phyloP scores from a whole-genome alignment of 1,140 invertebrate species.

The Diabrotica virgifera region DNA sequence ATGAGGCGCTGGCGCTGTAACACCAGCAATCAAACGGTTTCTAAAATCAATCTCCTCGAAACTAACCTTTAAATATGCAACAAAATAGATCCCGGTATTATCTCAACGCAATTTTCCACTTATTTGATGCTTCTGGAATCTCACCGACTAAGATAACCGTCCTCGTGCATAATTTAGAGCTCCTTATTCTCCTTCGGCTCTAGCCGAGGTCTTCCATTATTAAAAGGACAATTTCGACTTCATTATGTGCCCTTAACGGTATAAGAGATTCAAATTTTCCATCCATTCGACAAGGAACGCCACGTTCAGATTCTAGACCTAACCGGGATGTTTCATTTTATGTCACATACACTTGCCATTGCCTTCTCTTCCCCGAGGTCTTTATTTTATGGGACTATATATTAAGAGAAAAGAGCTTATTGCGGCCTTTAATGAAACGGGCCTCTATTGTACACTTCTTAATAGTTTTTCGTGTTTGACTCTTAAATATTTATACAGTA shows the following conservation, averaged over 20 bases:
- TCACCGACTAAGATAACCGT: neutral
- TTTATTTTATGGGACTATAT: too few relatives aligned
- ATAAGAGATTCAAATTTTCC: neutral
- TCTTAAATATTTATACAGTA: too few relatives aligned
- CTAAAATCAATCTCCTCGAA: too few relatives aligned
- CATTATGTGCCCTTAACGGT: neutral
- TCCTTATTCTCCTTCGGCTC: neutral
- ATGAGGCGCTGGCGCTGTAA: too few relatives aligned
- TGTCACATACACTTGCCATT: too few relatives aligned
- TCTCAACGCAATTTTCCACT: constrained; percentile 1
- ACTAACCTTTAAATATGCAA: too few relatives aligned
- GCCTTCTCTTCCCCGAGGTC: too few relatives aligned
- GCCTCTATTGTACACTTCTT: too few relatives aligned
- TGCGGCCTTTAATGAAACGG: too few relatives aligned
- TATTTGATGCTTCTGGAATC: neutral
- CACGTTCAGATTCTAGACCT: neutral
- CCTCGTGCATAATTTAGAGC: neutral
- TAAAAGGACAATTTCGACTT: constrained; percentile 2
- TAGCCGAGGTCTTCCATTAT: constrained; percentile 2
- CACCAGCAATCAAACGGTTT: too few relatives aligned
- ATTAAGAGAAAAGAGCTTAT: too few relatives aligned
- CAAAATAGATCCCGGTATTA: neutral
- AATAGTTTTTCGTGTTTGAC: too few relatives aligned
- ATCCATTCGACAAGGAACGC: neutral
- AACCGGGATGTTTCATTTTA: neutral